These are phyloP conservation scores for Endomychus coccineus DNA, from an alignment of 2,888 invertebrate species.

Conservation along the genomic window DNA sequence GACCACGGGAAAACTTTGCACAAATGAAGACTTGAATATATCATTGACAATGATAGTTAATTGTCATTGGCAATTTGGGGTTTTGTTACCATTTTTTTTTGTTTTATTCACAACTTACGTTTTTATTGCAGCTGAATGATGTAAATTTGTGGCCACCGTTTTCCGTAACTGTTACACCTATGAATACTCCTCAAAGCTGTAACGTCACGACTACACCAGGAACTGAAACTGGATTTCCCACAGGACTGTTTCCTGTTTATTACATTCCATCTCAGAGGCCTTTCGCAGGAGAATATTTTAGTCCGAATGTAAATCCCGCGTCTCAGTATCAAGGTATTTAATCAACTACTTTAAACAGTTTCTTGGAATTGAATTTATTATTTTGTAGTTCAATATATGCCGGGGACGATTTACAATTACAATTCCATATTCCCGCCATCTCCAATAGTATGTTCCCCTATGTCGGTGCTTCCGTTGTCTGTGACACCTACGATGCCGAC, in stretches of 20 bases:
- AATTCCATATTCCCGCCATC: constrained; percentile 45
- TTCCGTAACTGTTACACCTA: constrained; percentile 46
- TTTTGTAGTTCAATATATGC: constrained; percentile 56
- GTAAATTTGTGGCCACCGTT: constrained; percentile 56
- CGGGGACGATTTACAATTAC: constrained; percentile 54
- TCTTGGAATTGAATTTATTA: constrained; percentile 12
- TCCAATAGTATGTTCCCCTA: constrained; percentile 57
- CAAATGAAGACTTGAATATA: too few relatives aligned
- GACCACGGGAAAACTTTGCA: too few relatives aligned
- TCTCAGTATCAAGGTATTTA: constrained; percentile 31
- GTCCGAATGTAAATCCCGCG: constrained; percentile 7
- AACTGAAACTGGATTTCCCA: constrained; percentile 37
- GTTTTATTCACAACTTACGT: too few relatives aligned
- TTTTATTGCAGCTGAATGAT: constrained; percentile 35
- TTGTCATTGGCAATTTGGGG: too few relatives aligned
- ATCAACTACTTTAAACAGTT: constrained; percentile 4
- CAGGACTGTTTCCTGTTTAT: constrained; percentile 50
- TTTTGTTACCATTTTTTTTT: too few relatives aligned
- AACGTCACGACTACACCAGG: constrained; percentile 27
- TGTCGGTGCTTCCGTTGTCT: constrained; percentile 38
- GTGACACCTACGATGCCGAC: constrained; percentile 7
- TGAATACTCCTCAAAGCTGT: constrained; percentile 36
- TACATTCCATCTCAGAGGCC: constrained; percentile 47
- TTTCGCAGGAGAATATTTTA: constrained; percentile 10
- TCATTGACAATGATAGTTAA: too few relatives aligned